Evolutionary conservation across 1,140 invertebrate species (phyloP).

Genomic region (Yoshiicerus persimilis): DNA sequence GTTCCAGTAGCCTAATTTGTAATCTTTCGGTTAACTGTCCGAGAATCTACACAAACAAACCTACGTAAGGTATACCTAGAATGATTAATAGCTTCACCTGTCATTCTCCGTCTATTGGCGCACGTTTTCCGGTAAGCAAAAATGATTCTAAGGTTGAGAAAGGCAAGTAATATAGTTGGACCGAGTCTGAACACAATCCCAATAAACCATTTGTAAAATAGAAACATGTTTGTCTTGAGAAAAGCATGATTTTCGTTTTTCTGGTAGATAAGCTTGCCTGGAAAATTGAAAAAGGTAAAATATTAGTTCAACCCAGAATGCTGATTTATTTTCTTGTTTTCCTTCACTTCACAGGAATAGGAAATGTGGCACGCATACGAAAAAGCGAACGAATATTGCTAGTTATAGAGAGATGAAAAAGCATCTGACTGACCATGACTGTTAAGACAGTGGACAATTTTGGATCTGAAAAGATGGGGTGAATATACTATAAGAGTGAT

Average conservation of each 20-base stretch:
- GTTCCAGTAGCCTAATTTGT: too few species aligned
- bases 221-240: slow-evolving; percentile 58
- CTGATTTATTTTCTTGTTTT: not conserved
- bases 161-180: slow-evolving; percentile 67
- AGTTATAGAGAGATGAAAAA: not conserved
- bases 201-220: slow-evolving; percentile 65
- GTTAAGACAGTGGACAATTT: slow-evolving; percentile 62
- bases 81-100: slow-evolving; percentile 44
- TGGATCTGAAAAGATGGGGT: slow-evolving; percentile 65
- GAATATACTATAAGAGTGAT: slow-evolving; percentile 66
- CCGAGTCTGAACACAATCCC: slow-evolving; percentile 68
- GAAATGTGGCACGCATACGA: not conserved
- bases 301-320: not conserved
- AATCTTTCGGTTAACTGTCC: not conserved
- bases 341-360: not conserved
- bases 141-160: slow-evolving; percentile 70
- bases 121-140: slow-evolving; percentile 68
- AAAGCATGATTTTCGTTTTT: slow-evolving; percentile 61
- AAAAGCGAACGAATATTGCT: not conserved
- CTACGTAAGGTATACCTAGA: too few species aligned
- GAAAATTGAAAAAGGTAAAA: not conserved
- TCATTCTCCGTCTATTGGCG: slow-evolving; percentile 65
- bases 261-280: slow-evolving; percentile 58
- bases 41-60: not conserved
- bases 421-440: slow-evolving; percentile 50